Evolutionary conservation across 2,888 invertebrate genomes (phyloP), one percentile per base, ranked within the genome.

Genomic region (Mesorhabditis spiculigera): DNA sequence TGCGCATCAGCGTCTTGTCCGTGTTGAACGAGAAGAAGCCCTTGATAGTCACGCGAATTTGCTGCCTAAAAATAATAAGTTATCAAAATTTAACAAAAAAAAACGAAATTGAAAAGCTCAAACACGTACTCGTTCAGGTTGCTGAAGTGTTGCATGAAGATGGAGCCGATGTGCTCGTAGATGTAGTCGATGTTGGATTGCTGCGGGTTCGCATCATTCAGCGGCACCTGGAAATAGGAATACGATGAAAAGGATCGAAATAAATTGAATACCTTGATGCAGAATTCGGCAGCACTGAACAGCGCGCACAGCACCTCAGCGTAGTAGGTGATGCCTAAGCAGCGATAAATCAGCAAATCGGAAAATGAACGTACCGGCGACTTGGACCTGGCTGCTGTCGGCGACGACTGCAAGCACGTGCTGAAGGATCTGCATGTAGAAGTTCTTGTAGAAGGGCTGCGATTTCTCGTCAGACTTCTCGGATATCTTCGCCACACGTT

Each of bases 341-440:
- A 86, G 86, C 63, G 42, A 45, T 6, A 43, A 4, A 5, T 65
- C n/a, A 43, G 5, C 28, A 13, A 10, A 50, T 16, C 28, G 62
- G 8, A 44, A 41, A 63, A 63, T 68, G 45, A 66, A 65, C 45
- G 68, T 63, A 81, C 85, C 86, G 42, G 85, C 84, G 45, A 86
- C 85, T 28, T 83, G 85, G 61, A 85, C 85, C 69, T 85, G 97
- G 65, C 96, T 97, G 71, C 96, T 94, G 87, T 99, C 98, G 45
- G 97, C 96, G 66, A 96, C 96, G 69, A 98, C 97, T 81, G 95
- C 94, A 88, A 98, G 95, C 78, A 99, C 92, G 88, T 98, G 97
- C 89, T 97, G 96, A 85, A 99, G 89, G 80, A 99, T 95, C 87
- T 95, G 95, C 71, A 95, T 95, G 88, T 95, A 92, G 88, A 96